Conservation (phyloP, 2,888 invertebrate species). For the Ectropis crepuscularia region DNA sequence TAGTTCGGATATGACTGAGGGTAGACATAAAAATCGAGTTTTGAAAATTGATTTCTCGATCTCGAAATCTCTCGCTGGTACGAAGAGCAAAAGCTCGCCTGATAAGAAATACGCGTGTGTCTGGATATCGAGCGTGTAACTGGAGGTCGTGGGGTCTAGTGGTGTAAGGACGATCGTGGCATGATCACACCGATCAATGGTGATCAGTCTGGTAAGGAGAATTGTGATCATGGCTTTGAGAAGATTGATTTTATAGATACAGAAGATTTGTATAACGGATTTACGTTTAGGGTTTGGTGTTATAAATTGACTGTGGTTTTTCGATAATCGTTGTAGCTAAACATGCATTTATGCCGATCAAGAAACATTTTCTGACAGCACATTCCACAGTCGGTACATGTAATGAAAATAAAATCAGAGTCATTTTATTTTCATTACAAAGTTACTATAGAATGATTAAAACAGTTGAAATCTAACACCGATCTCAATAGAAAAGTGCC, state of each 20-base stretch:
- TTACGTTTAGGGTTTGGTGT: conserved; percentile 9
- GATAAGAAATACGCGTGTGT: conserved; percentile 19
- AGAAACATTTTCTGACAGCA: no score
- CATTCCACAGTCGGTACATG: no score
- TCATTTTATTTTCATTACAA: background rate
- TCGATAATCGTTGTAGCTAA: background rate
- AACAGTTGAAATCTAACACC: conserved; percentile 17
- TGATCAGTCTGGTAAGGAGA: background rate
- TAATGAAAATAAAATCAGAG: background rate
- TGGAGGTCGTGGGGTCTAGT: background rate
- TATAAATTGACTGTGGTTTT: conserved; percentile 17
- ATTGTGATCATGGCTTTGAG: conserved; percentile 11
- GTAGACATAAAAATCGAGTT: background rate
- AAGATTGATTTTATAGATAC: conserved; percentile 1
- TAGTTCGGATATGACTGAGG: no score
- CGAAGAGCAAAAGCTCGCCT: background rate
- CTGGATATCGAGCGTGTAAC: conserved; percentile 36
- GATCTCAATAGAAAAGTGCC: conserved; percentile 38
- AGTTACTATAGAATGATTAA: no score
- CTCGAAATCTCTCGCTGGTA: background rate
- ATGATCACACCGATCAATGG: conserved; percentile 5
- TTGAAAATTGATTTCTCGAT: no score
- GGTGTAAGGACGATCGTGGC: conserved; percentile 3
- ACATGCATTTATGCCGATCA: background rate
- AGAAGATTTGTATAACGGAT: background rate